Base-by-base conservation (phyloP, 2,113 vertebrate species). In the Ginglymostoma cirratum region DNA sequence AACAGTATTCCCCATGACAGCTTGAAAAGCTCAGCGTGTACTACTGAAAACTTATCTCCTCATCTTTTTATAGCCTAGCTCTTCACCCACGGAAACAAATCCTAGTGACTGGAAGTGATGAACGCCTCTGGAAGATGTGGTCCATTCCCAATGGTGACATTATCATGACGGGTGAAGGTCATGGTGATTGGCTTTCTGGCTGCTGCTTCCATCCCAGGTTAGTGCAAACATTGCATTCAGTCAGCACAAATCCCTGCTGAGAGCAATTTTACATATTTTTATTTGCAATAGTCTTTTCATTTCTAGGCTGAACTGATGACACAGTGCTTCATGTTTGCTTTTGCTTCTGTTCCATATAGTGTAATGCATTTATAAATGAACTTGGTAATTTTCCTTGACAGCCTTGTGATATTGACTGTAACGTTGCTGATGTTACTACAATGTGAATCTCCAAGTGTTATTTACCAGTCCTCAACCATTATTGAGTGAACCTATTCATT, bases 141-240 rank as follows among this genome's bases (percentile, higher is more conserved):
- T 96, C 96, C 42, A 96, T 98, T 61, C 98, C 97, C 0, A 96
- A 96, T 19, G 98, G 98, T 42, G 97, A 97, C 7, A 96, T 98
- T 92, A 97, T 98, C 3, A 95, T 98, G 96, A 98, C 97, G 0
- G 98, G 97, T 21, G 96, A 97, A 61, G 98, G 98, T 1, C 98
- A 98, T 97, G 97, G 97, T 0, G 98, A 98, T n/a, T 98, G 98
- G 98, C 96, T 98, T 94, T 98, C 97, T 0, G 97, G 97, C 93
- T 98, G 98, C 97, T 97, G 98, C 97, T 98, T 98, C 96, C 97
- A 98, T 92, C 98, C 98, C 96, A 98, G 98, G 98, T 98, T 85
- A 97, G 98, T 97, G 69, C 94, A 96, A 48, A 96, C 24, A 95
- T 65, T 2, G 7, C 96, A 96, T 66, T 52, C 90, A 70, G 2